Percentiles rank a stretch among this genome's conserved stretches.
These are phyloP conservation scores for Pseudochirops cupreus DNA, from an alignment of 2,797 vertebrate species.

Conservation along the genomic window DNA sequence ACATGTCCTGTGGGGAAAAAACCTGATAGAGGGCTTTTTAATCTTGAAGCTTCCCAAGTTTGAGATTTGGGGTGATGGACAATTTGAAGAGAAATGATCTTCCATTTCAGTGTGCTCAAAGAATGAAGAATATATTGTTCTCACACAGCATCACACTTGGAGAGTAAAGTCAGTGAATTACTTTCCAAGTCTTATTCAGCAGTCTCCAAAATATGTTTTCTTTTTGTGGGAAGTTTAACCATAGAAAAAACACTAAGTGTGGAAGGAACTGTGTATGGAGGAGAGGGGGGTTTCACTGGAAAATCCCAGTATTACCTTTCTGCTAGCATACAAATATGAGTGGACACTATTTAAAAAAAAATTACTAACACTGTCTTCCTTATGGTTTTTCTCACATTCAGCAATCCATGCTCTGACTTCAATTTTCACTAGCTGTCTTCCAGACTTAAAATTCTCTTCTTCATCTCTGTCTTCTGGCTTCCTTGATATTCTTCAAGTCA, in stretches of 20 bases:
- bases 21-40: not conserved
- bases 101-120: not conserved
- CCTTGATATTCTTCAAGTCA: not conserved
- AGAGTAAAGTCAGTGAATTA: not conserved
- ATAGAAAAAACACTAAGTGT: not conserved
- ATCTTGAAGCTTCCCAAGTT: not conserved
- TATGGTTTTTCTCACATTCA: not conserved
- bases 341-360: not conserved
- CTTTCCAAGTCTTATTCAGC: not conserved
- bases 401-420: not conserved
- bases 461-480: not conserved
- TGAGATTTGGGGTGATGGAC: not conserved
- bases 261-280: not conserved
- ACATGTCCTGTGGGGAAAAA: not conserved
- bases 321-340: not conserved
- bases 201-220: not conserved
- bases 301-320: not conserved
- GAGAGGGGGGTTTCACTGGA: not conserved
- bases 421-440: not conserved
- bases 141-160: not conserved
- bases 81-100: not conserved
- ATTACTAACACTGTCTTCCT: not conserved
- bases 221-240: not conserved
- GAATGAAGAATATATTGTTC: not conserved
- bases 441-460: not conserved